Conservation (phyloP, 2,888 invertebrate genomes). For the Spialia ferax region DNA sequence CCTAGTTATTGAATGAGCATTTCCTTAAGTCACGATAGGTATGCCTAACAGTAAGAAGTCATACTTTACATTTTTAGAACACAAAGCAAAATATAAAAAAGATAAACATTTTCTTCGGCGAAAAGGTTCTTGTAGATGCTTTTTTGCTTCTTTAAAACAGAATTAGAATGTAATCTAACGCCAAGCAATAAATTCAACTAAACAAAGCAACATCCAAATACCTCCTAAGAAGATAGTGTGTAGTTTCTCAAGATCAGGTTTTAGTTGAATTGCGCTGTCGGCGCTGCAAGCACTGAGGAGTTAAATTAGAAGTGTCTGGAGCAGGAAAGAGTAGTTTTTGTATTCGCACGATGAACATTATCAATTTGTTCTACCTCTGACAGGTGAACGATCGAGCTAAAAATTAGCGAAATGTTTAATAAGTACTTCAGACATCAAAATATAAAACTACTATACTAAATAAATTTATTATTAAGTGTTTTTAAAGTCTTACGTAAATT, state of each 20-base stretch:
- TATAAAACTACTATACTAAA: too few relatives aligned
- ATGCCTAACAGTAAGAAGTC: too few relatives aligned
- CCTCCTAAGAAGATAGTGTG: constrained; percentile 30
- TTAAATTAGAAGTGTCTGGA: constrained; percentile 49
- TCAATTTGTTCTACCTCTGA: constrained; percentile 28
- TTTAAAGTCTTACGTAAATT: too few relatives aligned
- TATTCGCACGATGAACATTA: constrained; percentile 20
- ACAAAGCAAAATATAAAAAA: background rate
- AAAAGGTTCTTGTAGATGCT: background rate
- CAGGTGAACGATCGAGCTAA: background rate
- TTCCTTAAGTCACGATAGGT: too few relatives aligned
- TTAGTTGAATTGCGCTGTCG: constrained; percentile 38
- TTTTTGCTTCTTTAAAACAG: background rate
- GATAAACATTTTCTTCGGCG: background rate
- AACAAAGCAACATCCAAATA: constrained; percentile 28
- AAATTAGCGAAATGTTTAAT: too few relatives aligned
- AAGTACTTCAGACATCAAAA: too few relatives aligned
- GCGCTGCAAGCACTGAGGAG: constrained; percentile 40
- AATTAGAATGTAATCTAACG: constrained; percentile 22
- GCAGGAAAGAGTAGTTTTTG: constrained; percentile 49
- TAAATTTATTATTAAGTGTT: too few relatives aligned
- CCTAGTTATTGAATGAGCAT: too few relatives aligned
- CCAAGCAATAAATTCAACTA: constrained; percentile 20
- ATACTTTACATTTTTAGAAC: background rate
- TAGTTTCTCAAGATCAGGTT: constrained; percentile 38